phyloP scores from a whole-genome alignment of 2,888 invertebrate genomes.

The Spilarctia lutea region DNA sequence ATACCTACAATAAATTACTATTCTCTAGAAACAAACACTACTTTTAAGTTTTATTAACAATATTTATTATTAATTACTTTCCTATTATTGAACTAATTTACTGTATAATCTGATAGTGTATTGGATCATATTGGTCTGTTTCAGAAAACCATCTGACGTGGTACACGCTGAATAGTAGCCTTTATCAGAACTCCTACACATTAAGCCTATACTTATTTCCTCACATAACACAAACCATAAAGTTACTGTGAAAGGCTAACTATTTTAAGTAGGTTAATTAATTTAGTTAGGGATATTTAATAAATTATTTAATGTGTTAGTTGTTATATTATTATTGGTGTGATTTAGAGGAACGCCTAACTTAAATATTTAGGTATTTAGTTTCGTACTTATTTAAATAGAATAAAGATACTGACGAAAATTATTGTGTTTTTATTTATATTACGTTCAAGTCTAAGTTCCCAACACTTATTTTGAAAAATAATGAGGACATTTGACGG shows the following conservation, averaged over 20 bases:
- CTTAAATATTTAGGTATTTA: constrained; percentile 15
- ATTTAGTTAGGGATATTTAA: constrained; percentile 23
- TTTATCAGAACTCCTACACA: background rate
- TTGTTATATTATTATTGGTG: constrained; percentile 22
- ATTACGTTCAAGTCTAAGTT: background rate
- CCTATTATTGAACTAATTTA: background rate
- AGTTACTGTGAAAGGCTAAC: constrained; percentile 6
- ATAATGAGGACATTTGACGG: no score
- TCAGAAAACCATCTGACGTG: background rate
- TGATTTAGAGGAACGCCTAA: constrained; percentile 29
- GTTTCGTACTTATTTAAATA: constrained; percentile 20
- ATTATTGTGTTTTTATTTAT: constrained; percentile 13
- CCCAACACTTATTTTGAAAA: no score
- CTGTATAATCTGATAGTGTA: background rate
- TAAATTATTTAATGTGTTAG: constrained; percentile 30
- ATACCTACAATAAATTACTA: background rate
- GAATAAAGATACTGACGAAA: constrained; percentile 13
- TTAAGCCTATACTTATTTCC: background rate
- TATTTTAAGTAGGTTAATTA: constrained; percentile 10
- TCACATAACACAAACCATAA: constrained; percentile 4
- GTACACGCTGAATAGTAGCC: background rate
- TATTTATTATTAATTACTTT: background rate
- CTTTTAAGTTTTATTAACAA: background rate
- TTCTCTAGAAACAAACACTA: background rate
- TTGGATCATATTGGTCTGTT: background rate